Evolutionary conservation across 2,888 invertebrate genomes (phyloP), one percentile per base, ranked within the genome.

Genomic region (Dolomedes plantarius): DNA sequence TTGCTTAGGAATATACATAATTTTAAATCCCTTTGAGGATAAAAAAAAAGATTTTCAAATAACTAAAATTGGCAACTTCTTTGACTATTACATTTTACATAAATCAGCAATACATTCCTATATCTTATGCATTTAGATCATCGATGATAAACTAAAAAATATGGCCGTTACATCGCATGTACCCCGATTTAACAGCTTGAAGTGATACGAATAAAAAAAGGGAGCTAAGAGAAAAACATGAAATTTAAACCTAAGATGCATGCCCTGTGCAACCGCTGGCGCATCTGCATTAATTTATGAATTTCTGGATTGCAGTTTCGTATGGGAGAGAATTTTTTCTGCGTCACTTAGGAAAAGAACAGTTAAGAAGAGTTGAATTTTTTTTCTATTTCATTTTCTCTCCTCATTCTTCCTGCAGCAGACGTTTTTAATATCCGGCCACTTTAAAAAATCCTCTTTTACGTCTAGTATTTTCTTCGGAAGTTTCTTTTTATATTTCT

Each of bases 361-460:
- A 56, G 56, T 56, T 56, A 56, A 23, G 23, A 23, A 16, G 16
- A 46, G 5, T 56, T 56, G 56, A 16, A 23, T 23, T 56, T 56
- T 23, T 36, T 56, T 56, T 56, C 23, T 56, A 23, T 23, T 56
- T 19, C 56, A 56, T 56, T 56, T 56, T 23, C 23, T 23, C 23
- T 19, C 23, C 56, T 23, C 56, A 23, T 56, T 56, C 56, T 56
- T 56, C 56, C 56, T 56, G 56, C 56, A 56, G 23, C 56, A 56
- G 56, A 56, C 56, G 56, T 56, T 56, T 56, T 56, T 56, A 56
- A 56, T 56, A 56, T 56, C 56, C 56, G 56, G 56, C 23, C 56
- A 56, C 56, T 56, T 56, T 56, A 56, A 56, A 56, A 56, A 56
- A 56, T 23, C 56, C 23, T 56, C 56, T 56, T 56, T 56, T 56